Evolutionary conservation across 2,797 vertebrate species (phyloP), one percentile per base, ranked within the genome.

Genomic region (Darevskia nairensis): DNA sequence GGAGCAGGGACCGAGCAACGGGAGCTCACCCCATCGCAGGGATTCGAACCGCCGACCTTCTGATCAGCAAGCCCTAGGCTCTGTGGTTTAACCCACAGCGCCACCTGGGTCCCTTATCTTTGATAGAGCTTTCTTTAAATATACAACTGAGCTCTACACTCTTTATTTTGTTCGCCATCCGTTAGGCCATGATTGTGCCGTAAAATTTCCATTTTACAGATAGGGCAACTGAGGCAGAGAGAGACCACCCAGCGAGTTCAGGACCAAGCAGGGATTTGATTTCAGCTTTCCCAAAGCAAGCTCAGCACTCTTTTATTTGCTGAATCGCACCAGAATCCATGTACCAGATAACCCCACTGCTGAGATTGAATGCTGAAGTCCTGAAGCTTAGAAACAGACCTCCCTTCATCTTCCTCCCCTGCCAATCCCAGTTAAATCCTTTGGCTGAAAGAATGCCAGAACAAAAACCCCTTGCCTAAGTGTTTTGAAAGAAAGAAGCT

Each of bases 391-490:
- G 75, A 77, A 83, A 83, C 74, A 0, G 6, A n/a, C 0, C 3
- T 86, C 46, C 71, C 84, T 86, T 74, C 29, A 74, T 76, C 2
- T 46, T 41, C 46, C 21, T 2, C 76, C 0, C 64, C 25, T 74
- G 80, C 76, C 85, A 83, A 35, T 78, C 66, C 76, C 75, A 77
- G 85, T 79, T 44, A 74, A 81, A 76, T 61, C 77, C 66, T 72
- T 69, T 41, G 64, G 23, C 59, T 4, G 46, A 32, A 55, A 71
- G n/a, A 68, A 29, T 61, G 50, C 69, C 44, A 85, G 39, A 69
- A 87, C 68, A 90, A 75, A 75, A n/a, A 59, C 3, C 21, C 32
- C 82, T 75, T 50, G 82, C 68, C 59, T 72, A 32, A 32, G 41
- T 50, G 23, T 80, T 85, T 76, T 81, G 88, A 81, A 81, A 81